Conservation (phyloP, 2,113 vertebrate species). For the Onychostruthus taczanowskii region DNA sequence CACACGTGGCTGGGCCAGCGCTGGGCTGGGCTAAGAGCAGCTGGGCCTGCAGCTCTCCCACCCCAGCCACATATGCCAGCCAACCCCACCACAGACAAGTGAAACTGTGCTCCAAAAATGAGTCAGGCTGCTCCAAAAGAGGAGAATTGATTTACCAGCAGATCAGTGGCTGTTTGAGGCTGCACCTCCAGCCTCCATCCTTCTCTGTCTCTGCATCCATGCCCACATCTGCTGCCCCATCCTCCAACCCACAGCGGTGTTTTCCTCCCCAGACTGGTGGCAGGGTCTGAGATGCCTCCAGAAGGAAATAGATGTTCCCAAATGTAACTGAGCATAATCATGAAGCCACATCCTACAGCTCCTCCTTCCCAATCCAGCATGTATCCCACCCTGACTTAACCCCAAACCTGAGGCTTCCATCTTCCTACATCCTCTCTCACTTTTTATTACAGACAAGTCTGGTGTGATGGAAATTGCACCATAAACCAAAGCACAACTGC, state of each 20-base stretch:
- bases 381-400: background rate
- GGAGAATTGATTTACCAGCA: background rate
- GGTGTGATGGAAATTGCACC: background rate
- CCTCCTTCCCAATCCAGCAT: background rate
- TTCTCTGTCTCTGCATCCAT: background rate
- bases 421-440: background rate
- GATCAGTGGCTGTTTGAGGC: background rate
- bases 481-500: background rate
- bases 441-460: background rate
- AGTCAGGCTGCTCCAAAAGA: background rate
- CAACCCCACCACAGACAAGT: background rate
- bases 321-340: background rate
- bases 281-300: background rate
- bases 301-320: rapidly evolving
- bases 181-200: background rate
- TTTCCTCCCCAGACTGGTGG: background rate
- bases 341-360: background rate
- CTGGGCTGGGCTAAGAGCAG: background rate
- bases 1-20: rapidly evolving
- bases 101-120: background rate
- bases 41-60: background rate
- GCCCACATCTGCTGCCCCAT: background rate
- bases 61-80: background rate
- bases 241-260: background rate
- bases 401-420: background rate